Percentiles rank a stretch among this genome's conserved stretches.
Conservation (phyloP, 2,113 vertebrate genomes). For the Nymphicus hollandicus region DNA sequence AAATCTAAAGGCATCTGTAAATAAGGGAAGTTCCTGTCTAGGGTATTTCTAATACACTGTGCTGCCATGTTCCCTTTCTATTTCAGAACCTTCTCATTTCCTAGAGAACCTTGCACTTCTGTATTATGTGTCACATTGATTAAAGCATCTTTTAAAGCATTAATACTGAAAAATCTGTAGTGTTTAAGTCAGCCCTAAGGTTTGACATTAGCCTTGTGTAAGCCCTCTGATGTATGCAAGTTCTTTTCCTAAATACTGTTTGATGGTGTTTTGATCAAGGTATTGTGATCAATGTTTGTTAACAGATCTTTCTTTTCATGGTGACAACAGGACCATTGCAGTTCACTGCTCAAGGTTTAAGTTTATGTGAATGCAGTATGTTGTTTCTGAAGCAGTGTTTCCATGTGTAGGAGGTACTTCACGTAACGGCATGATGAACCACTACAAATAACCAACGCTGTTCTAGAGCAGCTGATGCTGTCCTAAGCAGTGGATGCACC, state of each 20-base stretch:
- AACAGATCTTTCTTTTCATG: neutral
- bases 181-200: neutral
- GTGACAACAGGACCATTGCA: neutral
- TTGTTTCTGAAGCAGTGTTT: neutral
- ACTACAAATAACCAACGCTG: neutral
- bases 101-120: neutral
- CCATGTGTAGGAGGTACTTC: neutral
- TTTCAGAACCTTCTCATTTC: neutral
- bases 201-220: neutral
- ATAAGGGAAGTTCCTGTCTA: neutral
- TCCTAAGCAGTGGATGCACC: neutral
- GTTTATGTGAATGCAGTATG: neutral
- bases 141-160: neutral
- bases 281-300: neutral
- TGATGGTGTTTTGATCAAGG: neutral
- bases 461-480: neutral
- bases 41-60: neutral
- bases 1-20: neutral
- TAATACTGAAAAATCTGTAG: neutral
- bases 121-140: accelerated
- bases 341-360: neutral
- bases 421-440: neutral
- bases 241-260: neutral
- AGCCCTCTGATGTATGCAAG: neutral
- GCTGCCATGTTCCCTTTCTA: neutral